phyloP scores from a whole-genome alignment of 2,888 invertebrate species.

The Allygus modestus region DNA sequence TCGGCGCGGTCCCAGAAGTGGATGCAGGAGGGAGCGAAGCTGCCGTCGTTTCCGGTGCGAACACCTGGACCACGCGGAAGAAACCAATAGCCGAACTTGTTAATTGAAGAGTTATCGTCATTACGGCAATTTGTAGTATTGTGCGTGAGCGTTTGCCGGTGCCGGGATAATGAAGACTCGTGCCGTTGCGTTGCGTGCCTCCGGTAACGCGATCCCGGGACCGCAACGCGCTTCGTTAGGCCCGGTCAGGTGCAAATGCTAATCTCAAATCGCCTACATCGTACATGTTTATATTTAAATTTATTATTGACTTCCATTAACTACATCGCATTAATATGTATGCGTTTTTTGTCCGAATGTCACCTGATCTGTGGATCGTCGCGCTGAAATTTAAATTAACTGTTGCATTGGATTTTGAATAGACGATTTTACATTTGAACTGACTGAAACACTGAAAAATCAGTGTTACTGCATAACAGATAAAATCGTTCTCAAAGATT shows the following conservation, averaged over 20 bases:
- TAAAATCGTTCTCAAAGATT: too few relatives aligned
- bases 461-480: too few relatives aligned
- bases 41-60: constrained; percentile 20
- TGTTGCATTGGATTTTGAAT: neutral
- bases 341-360: neutral
- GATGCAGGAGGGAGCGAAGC: constrained; percentile 27
- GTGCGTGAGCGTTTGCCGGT: too few relatives aligned
- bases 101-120: constrained; percentile 54
- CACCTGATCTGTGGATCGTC: neutral
- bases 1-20: neutral
- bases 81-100: constrained; percentile 56
- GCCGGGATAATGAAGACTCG: neutral
- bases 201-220: neutral
- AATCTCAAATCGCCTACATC: neutral
- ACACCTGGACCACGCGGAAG: constrained; percentile 44
- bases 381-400: neutral
- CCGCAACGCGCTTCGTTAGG: neutral
- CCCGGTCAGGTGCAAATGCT: neutral
- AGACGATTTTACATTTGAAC: too few relatives aligned
- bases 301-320: neutral
- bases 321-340: neutral
- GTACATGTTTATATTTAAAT: neutral
- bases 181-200: neutral
- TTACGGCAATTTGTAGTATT: constrained; percentile 54
- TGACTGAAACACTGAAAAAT: too few relatives aligned